A percentile compares a stretch with the other conserved stretches of the same genome.
Conservation (phyloP, 2,888 invertebrate species). For the Caenorhabditis sp. region DNA sequence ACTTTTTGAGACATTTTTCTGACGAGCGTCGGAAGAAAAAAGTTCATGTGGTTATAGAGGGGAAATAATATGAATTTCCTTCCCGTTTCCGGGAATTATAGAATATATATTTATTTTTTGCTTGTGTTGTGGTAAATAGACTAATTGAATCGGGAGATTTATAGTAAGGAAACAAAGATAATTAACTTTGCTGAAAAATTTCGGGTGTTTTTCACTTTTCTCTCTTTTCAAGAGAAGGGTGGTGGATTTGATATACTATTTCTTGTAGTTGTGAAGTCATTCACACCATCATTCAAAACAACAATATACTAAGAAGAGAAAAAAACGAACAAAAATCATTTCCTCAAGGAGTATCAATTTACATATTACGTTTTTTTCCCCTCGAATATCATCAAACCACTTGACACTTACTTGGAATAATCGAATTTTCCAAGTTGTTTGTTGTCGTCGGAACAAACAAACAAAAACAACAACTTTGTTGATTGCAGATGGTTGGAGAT, state of each 20-base stretch:
- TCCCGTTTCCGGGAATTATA: neutral
- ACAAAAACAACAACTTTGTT: neutral
- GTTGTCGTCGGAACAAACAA: constrained; percentile 7
- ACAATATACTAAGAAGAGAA: no score
- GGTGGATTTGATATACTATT: neutral
- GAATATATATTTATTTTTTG: no score
- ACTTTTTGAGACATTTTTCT: neutral
- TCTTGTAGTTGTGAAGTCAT: no score
- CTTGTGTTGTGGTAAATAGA: neutral
- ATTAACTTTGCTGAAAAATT: neutral
- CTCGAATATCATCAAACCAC: constrained; percentile 1
- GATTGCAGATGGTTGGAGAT: constrained; percentile 52
- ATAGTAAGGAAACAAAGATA: neutral
- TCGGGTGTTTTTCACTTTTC: neutral
- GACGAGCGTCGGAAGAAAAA: neutral
- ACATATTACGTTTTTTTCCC: neutral
- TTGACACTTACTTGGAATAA: neutral
- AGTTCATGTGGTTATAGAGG: neutral
- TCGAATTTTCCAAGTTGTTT: constrained; percentile 1
- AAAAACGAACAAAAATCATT: no score
- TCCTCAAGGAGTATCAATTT: no score
- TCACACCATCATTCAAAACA: no score
- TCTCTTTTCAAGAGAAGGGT: neutral
- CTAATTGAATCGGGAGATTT: neutral
- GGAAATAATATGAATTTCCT: neutral